Base-by-base conservation (phyloP, 2,113 vertebrate genomes). In the Hypanus sabinus region DNA sequence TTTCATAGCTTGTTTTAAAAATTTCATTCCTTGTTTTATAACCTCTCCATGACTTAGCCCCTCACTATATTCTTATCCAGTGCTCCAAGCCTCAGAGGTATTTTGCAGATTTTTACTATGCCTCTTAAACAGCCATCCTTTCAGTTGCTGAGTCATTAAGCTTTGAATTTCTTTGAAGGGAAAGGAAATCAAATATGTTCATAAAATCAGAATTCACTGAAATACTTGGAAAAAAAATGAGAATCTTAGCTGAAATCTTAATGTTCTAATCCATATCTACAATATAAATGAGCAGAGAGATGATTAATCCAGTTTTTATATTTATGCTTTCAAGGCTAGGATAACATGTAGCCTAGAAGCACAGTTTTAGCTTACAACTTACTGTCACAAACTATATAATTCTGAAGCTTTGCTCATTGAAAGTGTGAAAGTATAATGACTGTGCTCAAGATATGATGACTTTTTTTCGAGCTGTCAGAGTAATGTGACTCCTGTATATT, bases 401-500 rank as follows among this genome's bases (percentile, higher is more conserved):
- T 20, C 57, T 65, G 10, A 65, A 7, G n/a, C 6, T 33, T 27
- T 57, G 80, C 30, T 88, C 30, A 33, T 88, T 60, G 62, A 33
- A 62, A 87, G 30, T 88, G 57, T 88, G 60, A 88, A 88, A 88
- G 16, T 65, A n/a, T 88, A 88, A 33, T 62, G 85, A 88, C 57
- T 88, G 18, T 8, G 57, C 85, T 88, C 85, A 88, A 88, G 83
- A 60, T 88, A n/a, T 18, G 22, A 27, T 30, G 30, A 88, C 85
- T 55, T 83, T 83, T 83, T 83, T 57, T 57, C 80, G 1, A 65
- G 57, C 85, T 88, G 57, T 88, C 85, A 65, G 18, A 1, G 4
- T 88, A 33, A 88, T n/a, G 8, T 87, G 11, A 60, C 24, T 87
- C 55, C 83, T 16, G 24, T 30, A 60, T 65, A 27, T 88, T 88